These are phyloP conservation scores for Silurus asotus DNA, from an alignment of 2,113 vertebrate species.

Conservation along the genomic window DNA sequence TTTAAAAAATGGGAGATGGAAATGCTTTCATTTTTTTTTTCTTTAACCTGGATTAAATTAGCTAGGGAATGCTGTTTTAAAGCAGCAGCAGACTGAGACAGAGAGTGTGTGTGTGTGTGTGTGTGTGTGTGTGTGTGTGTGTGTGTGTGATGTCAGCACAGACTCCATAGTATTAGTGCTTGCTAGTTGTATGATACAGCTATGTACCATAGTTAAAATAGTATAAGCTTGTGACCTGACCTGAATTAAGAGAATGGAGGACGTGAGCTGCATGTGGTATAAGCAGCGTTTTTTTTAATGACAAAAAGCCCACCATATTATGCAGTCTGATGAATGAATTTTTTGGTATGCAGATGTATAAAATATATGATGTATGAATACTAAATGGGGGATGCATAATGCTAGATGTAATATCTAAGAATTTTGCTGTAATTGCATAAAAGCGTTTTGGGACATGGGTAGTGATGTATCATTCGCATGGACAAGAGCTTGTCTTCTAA, in stretches of 20 bases:
- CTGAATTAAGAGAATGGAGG: background rate
- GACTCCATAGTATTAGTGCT: background rate
- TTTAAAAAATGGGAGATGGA: background rate
- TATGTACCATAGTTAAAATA: background rate
- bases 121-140: background rate
- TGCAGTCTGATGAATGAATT: background rate
- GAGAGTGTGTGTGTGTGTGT: too few species aligned
- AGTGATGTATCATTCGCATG: background rate
- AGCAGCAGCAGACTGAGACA: background rate
- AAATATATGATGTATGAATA: background rate
- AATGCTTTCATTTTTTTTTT: background rate
- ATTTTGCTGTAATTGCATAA: background rate
- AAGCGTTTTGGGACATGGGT: background rate
- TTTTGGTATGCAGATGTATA: background rate
- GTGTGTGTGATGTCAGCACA: background rate
- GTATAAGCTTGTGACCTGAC: background rate
- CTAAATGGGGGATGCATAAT: background rate
- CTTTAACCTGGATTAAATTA: background rate
- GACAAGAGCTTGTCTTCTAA: background rate
- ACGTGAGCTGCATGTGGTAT: background rate
- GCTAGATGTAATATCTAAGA: background rate
- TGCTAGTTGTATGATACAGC: background rate
- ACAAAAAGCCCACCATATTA: background rate
- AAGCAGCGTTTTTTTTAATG: background rate
- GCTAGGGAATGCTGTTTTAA: background rate